Evolutionary conservation across 1,140 invertebrate species (phyloP).

Genomic region (Hetaerina americana): DNA sequence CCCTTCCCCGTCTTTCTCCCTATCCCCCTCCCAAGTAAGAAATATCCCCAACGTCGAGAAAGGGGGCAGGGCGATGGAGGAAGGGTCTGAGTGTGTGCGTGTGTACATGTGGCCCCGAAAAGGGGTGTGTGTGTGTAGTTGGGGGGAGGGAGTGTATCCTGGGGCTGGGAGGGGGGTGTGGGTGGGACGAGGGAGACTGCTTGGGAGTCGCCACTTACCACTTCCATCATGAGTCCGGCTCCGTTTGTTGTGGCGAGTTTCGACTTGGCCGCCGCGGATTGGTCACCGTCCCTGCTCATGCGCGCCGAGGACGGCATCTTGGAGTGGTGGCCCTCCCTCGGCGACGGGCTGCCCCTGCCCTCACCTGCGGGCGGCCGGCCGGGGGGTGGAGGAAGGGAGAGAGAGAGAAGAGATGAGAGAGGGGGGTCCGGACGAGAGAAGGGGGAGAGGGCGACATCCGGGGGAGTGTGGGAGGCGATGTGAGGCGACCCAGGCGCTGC

Average conservation of each 20-base stretch:
- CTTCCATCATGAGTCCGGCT: slow-evolving; percentile 4
- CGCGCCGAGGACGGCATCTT: slow-evolving; percentile 2
- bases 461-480: no score
- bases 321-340: not conserved
- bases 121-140: no score
- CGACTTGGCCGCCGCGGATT: slow-evolving; percentile 2
- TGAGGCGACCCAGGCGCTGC: no score
- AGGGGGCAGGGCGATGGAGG: no score
- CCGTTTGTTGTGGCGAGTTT: slow-evolving; percentile 7
- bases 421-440: not conserved
- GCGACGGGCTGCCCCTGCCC: not conserved
- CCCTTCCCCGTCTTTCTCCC: no score
- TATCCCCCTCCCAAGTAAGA: no score
- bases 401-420: not conserved
- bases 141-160: not conserved
- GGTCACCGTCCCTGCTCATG: slow-evolving; percentile 4
- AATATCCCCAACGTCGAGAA: no score
- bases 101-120: no score
- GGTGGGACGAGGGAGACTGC: not conserved
- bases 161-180: no score
- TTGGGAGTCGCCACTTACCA: slow-evolving; percentile 1
- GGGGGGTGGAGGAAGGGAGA: slow-evolving; percentile 1
- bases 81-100: no score
- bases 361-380: not conserved
- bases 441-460: no score